phyloP scores from a whole-genome alignment of 2,888 invertebrate genomes.

The Dinocampus coccinellae region DNA sequence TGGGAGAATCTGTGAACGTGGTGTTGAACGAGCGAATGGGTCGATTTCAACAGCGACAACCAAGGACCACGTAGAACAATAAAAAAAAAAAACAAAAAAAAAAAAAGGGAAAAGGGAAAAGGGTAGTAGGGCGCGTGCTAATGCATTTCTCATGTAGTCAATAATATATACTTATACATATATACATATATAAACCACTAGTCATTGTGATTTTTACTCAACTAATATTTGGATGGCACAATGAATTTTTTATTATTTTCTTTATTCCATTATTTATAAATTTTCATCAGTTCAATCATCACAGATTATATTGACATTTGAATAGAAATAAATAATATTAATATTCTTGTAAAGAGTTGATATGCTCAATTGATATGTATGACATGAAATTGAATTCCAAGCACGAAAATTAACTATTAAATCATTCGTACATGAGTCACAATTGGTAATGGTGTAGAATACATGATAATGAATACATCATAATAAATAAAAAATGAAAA shows the following conservation, averaged over 20 bases:
- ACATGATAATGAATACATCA: background rate
- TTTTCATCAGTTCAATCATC: too few relatives aligned
- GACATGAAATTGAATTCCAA: conserved; percentile 31
- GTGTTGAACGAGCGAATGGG: conserved; percentile 28
- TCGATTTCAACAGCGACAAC: conserved; percentile 14
- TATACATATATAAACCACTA: conserved; percentile 25
- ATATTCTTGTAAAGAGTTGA: conserved; percentile 31
- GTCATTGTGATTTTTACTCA: conserved; percentile 35
- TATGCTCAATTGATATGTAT: conserved; percentile 45
- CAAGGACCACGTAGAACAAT: conserved; percentile 49
- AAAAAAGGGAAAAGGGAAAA: conserved; percentile 49
- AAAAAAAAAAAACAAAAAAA: conserved; percentile 50
- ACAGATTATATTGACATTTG: background rate
- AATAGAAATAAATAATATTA: conserved; percentile 37
- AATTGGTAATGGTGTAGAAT: background rate
- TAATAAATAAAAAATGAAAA: too few relatives aligned
- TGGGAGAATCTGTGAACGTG: conserved; percentile 16
- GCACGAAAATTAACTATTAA: conserved; percentile 10
- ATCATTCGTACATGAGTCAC: background rate
- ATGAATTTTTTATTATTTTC: background rate
- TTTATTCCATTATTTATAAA: too few relatives aligned
- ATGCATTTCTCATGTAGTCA: conserved; percentile 62
- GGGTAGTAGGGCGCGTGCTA: conserved; percentile 59
- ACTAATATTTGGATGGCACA: conserved; percentile 57
- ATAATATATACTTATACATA: background rate